Percentiles rank a stretch among this genome's conserved stretches.
Evolutionary conservation across 53 echinoderm and acorn worm species (phyloP).

Genomic region (Patiria pectinifera): DNA sequence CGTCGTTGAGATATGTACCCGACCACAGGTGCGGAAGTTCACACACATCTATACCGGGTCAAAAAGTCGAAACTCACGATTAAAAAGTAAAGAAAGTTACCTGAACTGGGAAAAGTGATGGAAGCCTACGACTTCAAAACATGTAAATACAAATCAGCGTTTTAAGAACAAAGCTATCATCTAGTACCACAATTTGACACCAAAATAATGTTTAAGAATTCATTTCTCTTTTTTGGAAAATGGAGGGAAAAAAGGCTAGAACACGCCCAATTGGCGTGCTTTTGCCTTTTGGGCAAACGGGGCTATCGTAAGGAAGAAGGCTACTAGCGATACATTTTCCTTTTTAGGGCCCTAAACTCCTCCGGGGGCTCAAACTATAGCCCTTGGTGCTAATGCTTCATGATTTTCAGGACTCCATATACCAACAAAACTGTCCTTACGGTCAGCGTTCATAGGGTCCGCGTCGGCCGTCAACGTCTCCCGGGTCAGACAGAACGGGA

Average conservation of each 20-base stretch:
- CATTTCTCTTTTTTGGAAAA: too few relatives aligned
- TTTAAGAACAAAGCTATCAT: neutral
- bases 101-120: neutral
- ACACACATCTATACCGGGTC: slow-evolving; percentile 62
- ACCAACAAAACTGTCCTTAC: slow-evolving; percentile 22
- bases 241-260: too few relatives aligned
- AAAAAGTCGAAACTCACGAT: neutral
- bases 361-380: too few relatives aligned
- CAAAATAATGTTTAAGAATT: too few relatives aligned
- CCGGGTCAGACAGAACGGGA: slow-evolving; percentile 78
- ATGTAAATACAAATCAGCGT: neutral
- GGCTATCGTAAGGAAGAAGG: too few relatives aligned
- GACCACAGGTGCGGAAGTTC: slow-evolving; percentile 73
- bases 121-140: neutral
- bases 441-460: slow-evolving; percentile 38
- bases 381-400: too few relatives aligned
- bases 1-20: slow-evolving; percentile 61
- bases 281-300: too few relatives aligned
- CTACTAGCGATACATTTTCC: too few relatives aligned
- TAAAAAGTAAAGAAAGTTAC: too few relatives aligned
- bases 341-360: too few relatives aligned
- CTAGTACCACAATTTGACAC: neutral
- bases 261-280: too few relatives aligned
- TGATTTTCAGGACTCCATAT: too few relatives aligned
- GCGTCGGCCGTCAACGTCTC: slow-evolving; percentile 63